Conservation (phyloP, 2,888 invertebrate genomes). For the Ochropleura leucogaster region DNA sequence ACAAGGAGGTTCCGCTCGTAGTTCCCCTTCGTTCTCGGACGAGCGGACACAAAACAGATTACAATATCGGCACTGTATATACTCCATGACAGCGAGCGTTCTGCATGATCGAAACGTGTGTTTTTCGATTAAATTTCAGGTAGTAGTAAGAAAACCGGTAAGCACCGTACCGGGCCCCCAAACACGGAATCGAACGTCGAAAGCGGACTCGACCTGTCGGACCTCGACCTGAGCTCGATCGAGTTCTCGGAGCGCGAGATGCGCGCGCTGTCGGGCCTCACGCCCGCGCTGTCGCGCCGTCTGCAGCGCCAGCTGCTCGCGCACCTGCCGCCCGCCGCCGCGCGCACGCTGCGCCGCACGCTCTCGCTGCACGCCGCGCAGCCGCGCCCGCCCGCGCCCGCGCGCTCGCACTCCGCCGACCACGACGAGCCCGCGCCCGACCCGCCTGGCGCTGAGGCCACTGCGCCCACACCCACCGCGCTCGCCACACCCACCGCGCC, state of each 20-base stretch:
- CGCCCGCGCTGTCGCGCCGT: slow-evolving; percentile 93
- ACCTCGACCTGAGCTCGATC: slow-evolving; percentile 92
- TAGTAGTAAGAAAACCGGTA: slow-evolving; percentile 85
- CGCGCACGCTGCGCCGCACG: slow-evolving; percentile 92
- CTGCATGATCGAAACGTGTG: slow-evolving; percentile 90
- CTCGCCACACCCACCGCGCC: slow-evolving; percentile 65
- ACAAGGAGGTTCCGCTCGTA: slow-evolving; percentile 51
- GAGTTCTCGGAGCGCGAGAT: slow-evolving; percentile 93
- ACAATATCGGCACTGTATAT: slow-evolving; percentile 82
- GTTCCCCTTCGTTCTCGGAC: slow-evolving; percentile 46
- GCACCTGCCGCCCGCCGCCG: slow-evolving; percentile 93
- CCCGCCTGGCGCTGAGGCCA: slow-evolving; percentile 78
- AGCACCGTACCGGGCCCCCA: slow-evolving; percentile 76
- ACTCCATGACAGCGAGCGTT: slow-evolving; percentile 87
- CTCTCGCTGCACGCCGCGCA: slow-evolving; percentile 85
- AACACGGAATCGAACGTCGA: slow-evolving; percentile 73
- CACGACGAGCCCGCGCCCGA: slow-evolving; percentile 56
- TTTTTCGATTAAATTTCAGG: slow-evolving; percentile 89
- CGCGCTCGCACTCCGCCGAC: slow-evolving; percentile 79
- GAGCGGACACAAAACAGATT: slow-evolving; percentile 56
- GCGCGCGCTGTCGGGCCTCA: slow-evolving; percentile 92
- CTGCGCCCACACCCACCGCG: slow-evolving; percentile 43
- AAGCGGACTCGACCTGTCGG: slow-evolving; percentile 89
- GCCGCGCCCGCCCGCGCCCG: slow-evolving; percentile 69
- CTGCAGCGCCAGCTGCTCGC: slow-evolving; percentile 93